These are phyloP conservation scores for Leptopterna dolabrata DNA, from an alignment of 2,888 invertebrate species.

Conservation along the genomic window DNA sequence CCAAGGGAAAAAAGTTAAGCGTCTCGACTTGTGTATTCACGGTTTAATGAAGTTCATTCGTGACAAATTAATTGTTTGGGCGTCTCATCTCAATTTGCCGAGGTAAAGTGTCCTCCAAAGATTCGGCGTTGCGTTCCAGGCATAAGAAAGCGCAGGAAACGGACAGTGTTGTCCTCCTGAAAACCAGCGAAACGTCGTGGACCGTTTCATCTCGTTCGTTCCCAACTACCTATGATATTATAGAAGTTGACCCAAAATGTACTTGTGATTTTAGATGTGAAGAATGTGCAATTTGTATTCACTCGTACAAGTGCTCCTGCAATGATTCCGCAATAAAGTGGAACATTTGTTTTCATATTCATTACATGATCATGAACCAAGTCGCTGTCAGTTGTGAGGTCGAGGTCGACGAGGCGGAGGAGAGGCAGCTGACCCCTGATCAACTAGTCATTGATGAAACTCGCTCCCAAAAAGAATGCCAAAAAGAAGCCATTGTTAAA, in stretches of 20 bases:
- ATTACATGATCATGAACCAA: conserved; percentile 12
- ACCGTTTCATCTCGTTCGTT: not conserved
- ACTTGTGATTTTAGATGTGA: conserved; percentile 15
- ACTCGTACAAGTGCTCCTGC: conserved; percentile 53
- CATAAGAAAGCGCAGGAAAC: conserved; percentile 6
- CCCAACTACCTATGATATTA: not conserved
- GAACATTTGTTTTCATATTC: conserved; percentile 57
- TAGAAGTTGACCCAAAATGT: not conserved
- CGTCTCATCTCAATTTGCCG: not conserved
- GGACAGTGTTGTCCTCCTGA: not conserved
- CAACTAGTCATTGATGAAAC: not conserved
- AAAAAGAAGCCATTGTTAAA: not conserved
- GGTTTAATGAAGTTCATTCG: conserved; percentile 61
- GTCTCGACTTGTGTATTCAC: conserved; percentile 57
- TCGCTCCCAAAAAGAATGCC: not conserved
- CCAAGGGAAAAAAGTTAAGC: conserved; percentile 59
- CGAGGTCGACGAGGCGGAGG: not conserved
- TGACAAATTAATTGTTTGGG: conserved; percentile 28
- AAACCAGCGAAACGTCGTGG: not conserved
- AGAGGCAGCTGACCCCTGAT: not conserved
- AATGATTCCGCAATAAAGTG: conserved; percentile 47
- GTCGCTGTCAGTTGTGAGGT: no score
- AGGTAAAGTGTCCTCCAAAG: not conserved
- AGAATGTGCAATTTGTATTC: conserved; percentile 51
- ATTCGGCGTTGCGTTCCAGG: not conserved